A percentile compares a stretch with the other conserved stretches of the same genome.
Evolutionary conservation across 2,888 invertebrate genomes (phyloP).

Genomic region (Acleris laterana): DNA sequence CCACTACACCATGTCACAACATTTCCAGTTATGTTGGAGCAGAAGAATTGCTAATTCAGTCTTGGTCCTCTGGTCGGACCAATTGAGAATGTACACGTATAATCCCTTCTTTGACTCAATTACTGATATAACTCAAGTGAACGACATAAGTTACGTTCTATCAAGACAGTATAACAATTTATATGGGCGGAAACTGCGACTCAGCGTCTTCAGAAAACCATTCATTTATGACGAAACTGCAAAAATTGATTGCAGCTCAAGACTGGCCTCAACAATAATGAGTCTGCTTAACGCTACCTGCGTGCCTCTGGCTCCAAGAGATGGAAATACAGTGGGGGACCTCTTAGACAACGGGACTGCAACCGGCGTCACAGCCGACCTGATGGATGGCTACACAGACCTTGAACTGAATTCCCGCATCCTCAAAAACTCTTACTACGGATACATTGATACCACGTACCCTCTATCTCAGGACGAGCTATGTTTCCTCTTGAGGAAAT

Average conservation of each 20-base stretch:
- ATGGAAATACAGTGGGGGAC: conserved; percentile 72
- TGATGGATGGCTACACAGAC: conserved; percentile 80
- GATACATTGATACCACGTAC: conserved; percentile 79
- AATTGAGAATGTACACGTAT: conserved; percentile 77
- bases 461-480: conserved; percentile 81
- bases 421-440: conserved; percentile 75
- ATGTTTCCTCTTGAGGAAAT: conserved; percentile 82
- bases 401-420: conserved; percentile 82
- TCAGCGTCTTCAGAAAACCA: conserved; percentile 70
- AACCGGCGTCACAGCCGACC: conserved; percentile 74
- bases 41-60: conserved; percentile 81
- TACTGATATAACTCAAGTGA: conserved; percentile 65
- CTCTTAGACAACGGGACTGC: conserved; percentile 71
- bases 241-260: conserved; percentile 62
- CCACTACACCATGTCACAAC: conserved; percentile 65
- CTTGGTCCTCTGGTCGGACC: conserved; percentile 60
- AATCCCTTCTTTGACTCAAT: conserved; percentile 77
- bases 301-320: conserved; percentile 64
- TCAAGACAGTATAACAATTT: conserved; percentile 63
- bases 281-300: conserved; percentile 70
- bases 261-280: conserved; percentile 62
- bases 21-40: conserved; percentile 80
- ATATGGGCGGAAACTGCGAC: conserved; percentile 59
- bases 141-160: conserved; percentile 60
- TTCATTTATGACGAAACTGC: conserved; percentile 60